A percentile compares a stretch with the other conserved stretches of the same genome.
These are phyloP conservation scores for Amazona guildingii DNA, from an alignment of 2,113 vertebrate genomes.

Conservation along the genomic window DNA sequence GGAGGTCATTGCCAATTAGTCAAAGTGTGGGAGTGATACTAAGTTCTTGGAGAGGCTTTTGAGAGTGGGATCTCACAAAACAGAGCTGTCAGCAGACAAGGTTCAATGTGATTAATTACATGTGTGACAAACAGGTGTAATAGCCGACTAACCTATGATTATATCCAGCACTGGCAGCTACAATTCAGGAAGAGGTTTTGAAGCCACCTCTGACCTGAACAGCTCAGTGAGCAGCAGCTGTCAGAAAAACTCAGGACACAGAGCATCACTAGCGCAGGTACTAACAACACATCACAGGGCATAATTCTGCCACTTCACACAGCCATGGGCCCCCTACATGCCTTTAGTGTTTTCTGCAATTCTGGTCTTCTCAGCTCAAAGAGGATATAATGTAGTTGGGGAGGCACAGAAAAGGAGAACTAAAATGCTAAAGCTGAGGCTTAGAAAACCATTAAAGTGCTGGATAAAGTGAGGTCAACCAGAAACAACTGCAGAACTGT, in stretches of 20 bases:
- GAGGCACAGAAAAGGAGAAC: background rate
- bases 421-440: background rate
- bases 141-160: background rate
- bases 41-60: background rate
- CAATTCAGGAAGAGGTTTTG: background rate
- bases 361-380: background rate
- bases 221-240: background rate
- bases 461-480: background rate
- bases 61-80: background rate
- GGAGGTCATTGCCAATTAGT: background rate
- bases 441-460: background rate
- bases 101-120: background rate
- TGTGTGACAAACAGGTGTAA: background rate
- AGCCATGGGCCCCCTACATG: rapidly evolving
- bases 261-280: background rate
- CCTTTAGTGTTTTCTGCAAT: background rate
- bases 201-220: background rate
- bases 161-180: background rate
- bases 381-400: background rate
- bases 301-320: background rate
- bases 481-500: background rate
- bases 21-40: background rate
- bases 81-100: background rate
- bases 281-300: background rate
- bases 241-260: background rate